Conservation (phyloP, 2,113 vertebrate genomes). For the Cavia porcellus region DNA sequence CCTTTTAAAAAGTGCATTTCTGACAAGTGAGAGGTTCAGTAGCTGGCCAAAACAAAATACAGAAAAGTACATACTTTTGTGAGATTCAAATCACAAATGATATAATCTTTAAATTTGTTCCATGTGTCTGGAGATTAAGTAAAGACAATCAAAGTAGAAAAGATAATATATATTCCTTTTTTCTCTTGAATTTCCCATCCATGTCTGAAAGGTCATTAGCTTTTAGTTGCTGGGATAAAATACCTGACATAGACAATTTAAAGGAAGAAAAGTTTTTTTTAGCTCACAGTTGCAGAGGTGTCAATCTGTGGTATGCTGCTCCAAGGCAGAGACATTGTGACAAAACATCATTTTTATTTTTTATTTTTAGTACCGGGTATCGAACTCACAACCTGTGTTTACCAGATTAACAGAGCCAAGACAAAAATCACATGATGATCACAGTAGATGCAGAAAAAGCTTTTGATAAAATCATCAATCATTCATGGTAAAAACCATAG, state of each 20-base stretch:
- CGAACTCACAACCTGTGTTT: too few relatives aligned
- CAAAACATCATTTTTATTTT: neutral
- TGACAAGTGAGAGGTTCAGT: neutral
- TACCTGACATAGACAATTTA: neutral
- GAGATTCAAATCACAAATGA: neutral
- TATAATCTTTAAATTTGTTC: slow-evolving; percentile 1
- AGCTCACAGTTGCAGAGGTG: neutral
- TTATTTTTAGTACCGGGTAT: too few relatives aligned
- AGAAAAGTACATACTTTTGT: neutral
- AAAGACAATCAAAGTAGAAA: slow-evolving; percentile 37
- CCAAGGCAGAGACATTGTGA: neutral
- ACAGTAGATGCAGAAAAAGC: too few relatives aligned
- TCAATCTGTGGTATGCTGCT: neutral
- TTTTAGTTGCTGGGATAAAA: neutral
- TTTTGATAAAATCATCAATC: too few relatives aligned
- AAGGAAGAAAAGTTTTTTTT: neutral
- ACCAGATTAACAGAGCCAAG: too few relatives aligned
- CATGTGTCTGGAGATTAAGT: neutral
- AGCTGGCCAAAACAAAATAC: neutral
- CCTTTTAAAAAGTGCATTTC: neutral
- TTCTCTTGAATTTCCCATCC: neutral
- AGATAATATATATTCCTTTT: neutral
- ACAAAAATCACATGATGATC: too few relatives aligned
- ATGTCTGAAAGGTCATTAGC: neutral
- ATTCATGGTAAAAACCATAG: too few relatives aligned